Evolutionary conservation across 1,140 invertebrate species (phyloP).

Genomic region (Atta colombica): DNA sequence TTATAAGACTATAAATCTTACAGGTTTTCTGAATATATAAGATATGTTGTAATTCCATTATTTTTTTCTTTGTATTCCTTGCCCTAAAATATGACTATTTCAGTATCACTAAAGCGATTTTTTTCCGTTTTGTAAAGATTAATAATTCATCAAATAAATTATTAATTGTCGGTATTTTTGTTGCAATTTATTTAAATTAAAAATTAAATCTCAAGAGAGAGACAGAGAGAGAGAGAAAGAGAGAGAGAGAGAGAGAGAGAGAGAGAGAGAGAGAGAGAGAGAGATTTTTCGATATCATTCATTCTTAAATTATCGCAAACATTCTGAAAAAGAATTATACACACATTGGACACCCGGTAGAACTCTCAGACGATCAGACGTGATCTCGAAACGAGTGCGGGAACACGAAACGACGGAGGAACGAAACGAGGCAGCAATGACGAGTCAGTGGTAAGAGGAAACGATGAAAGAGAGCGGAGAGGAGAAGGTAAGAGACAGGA

Average conservation of each 20-base stretch:
- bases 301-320: not conserved
- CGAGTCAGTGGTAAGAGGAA: conserved; percentile 43
- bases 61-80: no score
- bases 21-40: no score
- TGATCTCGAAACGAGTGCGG: conserved; percentile 40
- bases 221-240: not conserved
- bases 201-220: not conserved
- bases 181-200: not conserved
- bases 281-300: not conserved
- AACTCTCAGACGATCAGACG: conserved; percentile 38
- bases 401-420: conserved; percentile 41
- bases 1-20: no score
- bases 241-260: not conserved
- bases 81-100: no score
- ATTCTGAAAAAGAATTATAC: conserved; percentile 1
- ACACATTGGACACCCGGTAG: conserved; percentile 41
- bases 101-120: no score
- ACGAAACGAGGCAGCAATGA: conserved; percentile 59
- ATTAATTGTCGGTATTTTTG: not conserved
- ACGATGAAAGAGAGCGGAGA: conserved; percentile 37
- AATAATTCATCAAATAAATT: conserved; percentile 2
- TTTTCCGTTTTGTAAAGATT: no score
- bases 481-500: conserved; percentile 28
- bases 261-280: no score
- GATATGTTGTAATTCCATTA: no score